Conservation (phyloP, 2,113 vertebrate genomes). For the Gorsachius goisagi region DNA sequence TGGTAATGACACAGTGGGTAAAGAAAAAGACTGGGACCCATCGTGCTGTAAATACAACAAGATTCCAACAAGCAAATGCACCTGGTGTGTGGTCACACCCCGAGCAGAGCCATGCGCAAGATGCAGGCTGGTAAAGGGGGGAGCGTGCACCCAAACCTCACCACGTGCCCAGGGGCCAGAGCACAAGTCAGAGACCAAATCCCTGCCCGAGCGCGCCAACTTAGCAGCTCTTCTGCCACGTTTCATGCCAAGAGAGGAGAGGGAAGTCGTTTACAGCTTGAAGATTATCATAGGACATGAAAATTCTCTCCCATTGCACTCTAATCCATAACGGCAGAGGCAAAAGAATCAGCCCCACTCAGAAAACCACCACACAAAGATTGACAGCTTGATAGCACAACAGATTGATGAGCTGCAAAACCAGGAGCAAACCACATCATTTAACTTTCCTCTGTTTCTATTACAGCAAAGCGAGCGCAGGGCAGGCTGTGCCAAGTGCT, state of each 20-base stretch:
- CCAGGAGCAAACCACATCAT: constrained; percentile 3
- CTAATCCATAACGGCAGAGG: not conserved
- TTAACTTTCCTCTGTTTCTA: constrained; percentile 3
- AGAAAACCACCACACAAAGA: not conserved
- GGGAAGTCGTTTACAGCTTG: not conserved
- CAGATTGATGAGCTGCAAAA: constrained; percentile 37
- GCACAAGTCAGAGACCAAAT: not conserved
- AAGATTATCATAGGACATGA: not conserved
- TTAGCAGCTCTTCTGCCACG: not conserved
- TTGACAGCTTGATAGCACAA: not conserved
- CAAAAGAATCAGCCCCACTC: not conserved
- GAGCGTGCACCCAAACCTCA: not conserved
- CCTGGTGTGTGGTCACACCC: accelerated
- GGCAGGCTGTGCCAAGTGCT: constrained; percentile 9
- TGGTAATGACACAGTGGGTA: not conserved
- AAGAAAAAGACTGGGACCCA: not conserved
- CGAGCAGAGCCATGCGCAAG: too few relatives aligned
- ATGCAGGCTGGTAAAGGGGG: accelerated
- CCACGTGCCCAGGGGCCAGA: not conserved
- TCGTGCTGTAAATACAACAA: too few relatives aligned
- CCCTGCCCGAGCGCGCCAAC: not conserved
- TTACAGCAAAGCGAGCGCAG: not conserved
- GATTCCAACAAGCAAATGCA: accelerated
- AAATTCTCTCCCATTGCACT: not conserved
- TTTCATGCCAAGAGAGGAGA: not conserved